phyloP scores from a whole-genome alignment of 2,888 invertebrate species.

The Drosophila koepferae region DNA sequence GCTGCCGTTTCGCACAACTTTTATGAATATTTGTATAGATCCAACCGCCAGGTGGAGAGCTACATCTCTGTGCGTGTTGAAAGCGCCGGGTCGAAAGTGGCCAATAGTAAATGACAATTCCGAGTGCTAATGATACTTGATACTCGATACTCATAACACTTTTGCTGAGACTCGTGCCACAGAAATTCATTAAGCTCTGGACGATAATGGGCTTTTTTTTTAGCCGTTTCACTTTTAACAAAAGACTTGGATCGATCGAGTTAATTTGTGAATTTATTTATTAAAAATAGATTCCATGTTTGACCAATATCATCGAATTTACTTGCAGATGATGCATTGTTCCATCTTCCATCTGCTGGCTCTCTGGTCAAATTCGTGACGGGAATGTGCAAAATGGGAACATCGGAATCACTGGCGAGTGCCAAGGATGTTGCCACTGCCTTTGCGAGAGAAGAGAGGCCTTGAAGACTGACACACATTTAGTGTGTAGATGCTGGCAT shows the following conservation, averaged over 20 bases:
- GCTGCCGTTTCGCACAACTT: conserved; percentile 39
- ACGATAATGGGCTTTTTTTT: conserved; percentile 45
- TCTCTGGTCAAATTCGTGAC: conserved; percentile 84
- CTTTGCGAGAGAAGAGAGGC: conserved; percentile 41
- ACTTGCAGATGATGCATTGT: conserved; percentile 54
- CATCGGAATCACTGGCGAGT: conserved; percentile 28
- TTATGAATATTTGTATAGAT: conserved; percentile 67
- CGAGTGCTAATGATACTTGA: conserved; percentile 57
- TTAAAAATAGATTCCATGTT: conserved; percentile 46
- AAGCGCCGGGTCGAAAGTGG: conserved; percentile 50
- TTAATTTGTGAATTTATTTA: conserved; percentile 29
- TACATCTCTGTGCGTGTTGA: conserved; percentile 54
- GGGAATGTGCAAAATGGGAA: conserved; percentile 67
- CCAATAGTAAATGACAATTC: conserved; percentile 57
- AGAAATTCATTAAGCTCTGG: conserved; percentile 32
- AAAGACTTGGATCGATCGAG: conserved; percentile 27
- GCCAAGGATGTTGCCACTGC: conserved; percentile 40
- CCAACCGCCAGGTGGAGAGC: conserved; percentile 46
- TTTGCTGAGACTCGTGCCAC: conserved; percentile 34
- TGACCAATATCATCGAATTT: conserved; percentile 31
- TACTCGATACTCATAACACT: conserved; percentile 3
- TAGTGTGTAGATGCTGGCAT: conserved; percentile 54
- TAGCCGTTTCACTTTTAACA: conserved; percentile 69
- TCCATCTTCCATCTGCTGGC: conserved; percentile 54
- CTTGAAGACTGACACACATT: conserved; percentile 47